Percentiles rank a stretch among this genome's conserved stretches.
Evolutionary conservation across 2,113 vertebrate genomes (phyloP).

Genomic region (Dipodomys ordii): DNA sequence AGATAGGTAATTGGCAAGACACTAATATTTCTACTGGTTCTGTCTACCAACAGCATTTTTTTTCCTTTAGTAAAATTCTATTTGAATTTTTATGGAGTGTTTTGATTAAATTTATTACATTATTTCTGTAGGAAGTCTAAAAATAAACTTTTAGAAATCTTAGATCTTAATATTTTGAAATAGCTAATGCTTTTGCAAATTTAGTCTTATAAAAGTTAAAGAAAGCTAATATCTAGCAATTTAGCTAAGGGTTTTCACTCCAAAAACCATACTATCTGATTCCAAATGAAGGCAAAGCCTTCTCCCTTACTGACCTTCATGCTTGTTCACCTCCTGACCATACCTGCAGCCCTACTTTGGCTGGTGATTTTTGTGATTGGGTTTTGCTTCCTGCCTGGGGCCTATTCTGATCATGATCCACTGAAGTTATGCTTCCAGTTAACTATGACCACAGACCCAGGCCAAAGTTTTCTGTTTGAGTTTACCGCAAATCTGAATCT

Average conservation of each 20-base stretch:
- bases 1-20: not conserved
- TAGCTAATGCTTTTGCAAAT: not conserved
- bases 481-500: too few relatives aligned
- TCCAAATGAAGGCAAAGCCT: not conserved
- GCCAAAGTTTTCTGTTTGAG: too few relatives aligned
- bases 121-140: not conserved
- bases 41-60: not conserved
- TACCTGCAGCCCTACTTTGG: too few relatives aligned
- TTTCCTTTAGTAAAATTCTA: not conserved
- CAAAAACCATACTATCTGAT: not conserved
- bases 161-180: slow-evolving; percentile 40
- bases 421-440: too few relatives aligned
- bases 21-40: slow-evolving; percentile 24
- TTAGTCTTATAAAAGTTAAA: slow-evolving; percentile 30
- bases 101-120: slow-evolving; percentile 50
- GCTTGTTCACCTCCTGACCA: too few relatives aligned
- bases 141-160: not conserved
- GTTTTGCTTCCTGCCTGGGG: too few relatives aligned
- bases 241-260: not conserved
- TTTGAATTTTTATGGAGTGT: slow-evolving; percentile 44
- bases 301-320: too few relatives aligned
- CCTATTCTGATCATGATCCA: too few relatives aligned
- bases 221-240: not conserved
- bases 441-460: too few relatives aligned
- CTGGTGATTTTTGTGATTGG: too few relatives aligned